Conservation (phyloP, 2,113 vertebrate genomes). For the Poeciliopsis occidentalis region DNA sequence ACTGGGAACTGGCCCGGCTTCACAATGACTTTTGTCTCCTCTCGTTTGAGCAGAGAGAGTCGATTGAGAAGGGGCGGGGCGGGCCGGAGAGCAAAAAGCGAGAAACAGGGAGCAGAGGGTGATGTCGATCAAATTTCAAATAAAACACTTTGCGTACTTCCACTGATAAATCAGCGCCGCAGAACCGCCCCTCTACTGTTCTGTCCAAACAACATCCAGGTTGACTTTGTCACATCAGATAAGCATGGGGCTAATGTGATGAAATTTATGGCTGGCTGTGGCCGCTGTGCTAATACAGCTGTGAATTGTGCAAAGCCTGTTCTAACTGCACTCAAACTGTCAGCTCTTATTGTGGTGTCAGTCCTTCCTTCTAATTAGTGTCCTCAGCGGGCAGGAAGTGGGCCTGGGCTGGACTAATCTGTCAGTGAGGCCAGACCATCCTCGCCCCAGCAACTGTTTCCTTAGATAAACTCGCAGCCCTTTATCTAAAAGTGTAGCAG, state of each 20-base stretch:
- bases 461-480: constrained; percentile 93
- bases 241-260: constrained; percentile 66
- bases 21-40: constrained; percentile 85
- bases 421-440: constrained; percentile 94
- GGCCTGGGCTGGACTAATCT: constrained; percentile 97
- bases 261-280: constrained; percentile 63
- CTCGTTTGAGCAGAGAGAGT: constrained; percentile 3
- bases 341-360: constrained; percentile 93
- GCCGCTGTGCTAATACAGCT: constrained; percentile 61
- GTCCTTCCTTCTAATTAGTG: constrained; percentile 97
- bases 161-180: constrained; percentile 63
- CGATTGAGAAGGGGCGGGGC: neutral
- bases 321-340: constrained; percentile 89
- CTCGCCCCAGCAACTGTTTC: constrained; percentile 95
- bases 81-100: neutral
- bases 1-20: constrained; percentile 86
- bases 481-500: constrained; percentile 72
- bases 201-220: constrained; percentile 67
- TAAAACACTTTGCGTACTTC: constrained; percentile 56
- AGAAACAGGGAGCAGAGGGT: neutral
- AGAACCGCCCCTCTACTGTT: constrained; percentile 43
- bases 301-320: constrained; percentile 62
- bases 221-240: constrained; percentile 77
- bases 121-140: constrained; percentile 61
- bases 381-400: constrained; percentile 97